Evolutionary conservation across 2,797 vertebrate genomes (phyloP).

Genomic region (Cirrhinus mrigala): DNA sequence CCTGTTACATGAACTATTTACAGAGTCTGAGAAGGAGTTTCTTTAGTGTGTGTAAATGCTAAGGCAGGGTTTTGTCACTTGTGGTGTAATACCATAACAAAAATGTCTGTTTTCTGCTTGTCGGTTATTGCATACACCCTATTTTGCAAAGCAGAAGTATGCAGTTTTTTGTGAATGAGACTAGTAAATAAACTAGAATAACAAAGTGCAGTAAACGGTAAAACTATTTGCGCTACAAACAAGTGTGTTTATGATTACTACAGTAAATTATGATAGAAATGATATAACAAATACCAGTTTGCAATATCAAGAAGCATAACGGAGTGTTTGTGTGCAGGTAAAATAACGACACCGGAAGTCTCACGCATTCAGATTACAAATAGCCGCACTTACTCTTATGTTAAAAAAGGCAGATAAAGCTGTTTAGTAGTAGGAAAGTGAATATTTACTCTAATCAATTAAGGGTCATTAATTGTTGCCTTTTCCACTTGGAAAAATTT

Average conservation of each 20-base stretch:
- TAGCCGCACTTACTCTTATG: neutral
- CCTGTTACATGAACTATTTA: neutral
- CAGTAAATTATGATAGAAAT: neutral
- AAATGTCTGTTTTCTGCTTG: neutral
- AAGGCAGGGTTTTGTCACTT: neutral
- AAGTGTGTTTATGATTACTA: neutral
- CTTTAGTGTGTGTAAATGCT: neutral
- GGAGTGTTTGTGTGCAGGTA: neutral
- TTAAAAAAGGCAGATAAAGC: neutral
- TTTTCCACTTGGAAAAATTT: too few relatives aligned
- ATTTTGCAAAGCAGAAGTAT: too few relatives aligned
- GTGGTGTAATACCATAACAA: neutral
- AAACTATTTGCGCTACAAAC: too few relatives aligned
- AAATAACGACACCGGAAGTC: neutral
- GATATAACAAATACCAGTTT: neutral
- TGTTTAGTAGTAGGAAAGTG: neutral
- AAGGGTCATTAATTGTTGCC: too few relatives aligned
- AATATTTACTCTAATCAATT: neutral
- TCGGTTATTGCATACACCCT: neutral
- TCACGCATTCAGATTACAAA: neutral
- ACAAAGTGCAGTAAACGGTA: too few relatives aligned
- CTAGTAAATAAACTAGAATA: too few relatives aligned
- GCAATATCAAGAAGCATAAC: neutral
- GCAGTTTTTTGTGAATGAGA: too few relatives aligned
- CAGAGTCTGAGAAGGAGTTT: neutral